Base-by-base conservation (phyloP, 2,888 invertebrate species). In the Epinotia demarniana region DNA sequence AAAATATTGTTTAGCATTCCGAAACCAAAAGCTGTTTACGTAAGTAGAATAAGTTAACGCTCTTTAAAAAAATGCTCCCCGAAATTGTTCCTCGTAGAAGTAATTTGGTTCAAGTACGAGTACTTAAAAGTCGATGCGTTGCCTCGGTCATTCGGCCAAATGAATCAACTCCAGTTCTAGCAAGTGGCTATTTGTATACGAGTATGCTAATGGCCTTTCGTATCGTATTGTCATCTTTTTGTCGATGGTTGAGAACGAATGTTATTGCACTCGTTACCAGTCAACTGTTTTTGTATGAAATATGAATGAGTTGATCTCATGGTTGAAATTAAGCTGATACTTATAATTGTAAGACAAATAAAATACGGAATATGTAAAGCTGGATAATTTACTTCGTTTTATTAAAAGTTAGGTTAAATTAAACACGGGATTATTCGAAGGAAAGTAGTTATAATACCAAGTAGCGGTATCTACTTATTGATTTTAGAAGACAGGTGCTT, bases 121-220 rank as follows among this genome's bases (percentile, higher is more conserved):
- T 13, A 58, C 13, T 57, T 19, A 19, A 57, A 58, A 23, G 27
- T 23, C 33, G 61, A 61, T 61, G 13, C n/a, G 13, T 69, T 16
- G 46, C 43, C 58, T 69, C 2, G 43, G 23, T 19, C n/a, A 58
- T 53, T 66, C 27, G 23, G 43, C 58, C 23, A 69, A 69, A 61
- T 23, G 18, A 43, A 23, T 69, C 18, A n/a, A 61, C 4, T 16
- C 9, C 53, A 55, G 55, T 33, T 11, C 57, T 19, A 68, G 23
- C 16, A 19, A 27, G 27, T n/a, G 53, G 27, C 63, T 12, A 6
- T 9, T 9, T 11, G 16, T 12, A 58, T 58, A 72, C 58, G 46
- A 64, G 43, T 64, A 66, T 66, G 64, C 46, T 72, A 66, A 72
- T 72, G 58, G 19, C 19, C 55, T 39, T 43, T 46, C n/a, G 33